Evolutionary conservation across 1,140 invertebrate genomes (phyloP), one percentile per base, ranked within the genome.

Genomic region (Prorops nasuta): DNA sequence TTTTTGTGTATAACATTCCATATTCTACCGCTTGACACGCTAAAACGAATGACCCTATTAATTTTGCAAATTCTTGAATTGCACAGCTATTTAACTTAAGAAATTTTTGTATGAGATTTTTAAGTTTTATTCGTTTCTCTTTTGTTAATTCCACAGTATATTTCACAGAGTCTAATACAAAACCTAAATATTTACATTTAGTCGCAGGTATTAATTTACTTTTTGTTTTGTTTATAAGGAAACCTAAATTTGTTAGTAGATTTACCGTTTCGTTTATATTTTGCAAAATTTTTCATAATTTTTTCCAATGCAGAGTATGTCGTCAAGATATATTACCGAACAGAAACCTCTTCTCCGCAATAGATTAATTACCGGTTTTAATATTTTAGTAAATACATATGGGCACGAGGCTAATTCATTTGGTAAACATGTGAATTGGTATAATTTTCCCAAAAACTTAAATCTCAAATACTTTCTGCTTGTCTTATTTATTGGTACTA

Each of bases 291-390:
- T 14, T 8, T 12, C 28, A 18, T 16, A 14, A 21, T 34, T 22
- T 19, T 19, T 34, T 34, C 28, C 42, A 34, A 44, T 12, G 36
- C 19, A 34, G 2, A 44, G 18, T 10, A 51, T 18, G 40, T 51
- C 49, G 21, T 51, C 49, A 10, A 51, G 36, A 35, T 51, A 51
- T 31, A 52, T 41, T 12, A 46, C 36, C 4, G 39, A 41, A 2
- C 12, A 12, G 17, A 42, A 22, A 36, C 47, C 39, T 24, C 32
- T 19, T 22, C 1, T 1, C 14, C 47, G 31, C 10, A 49, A 36
- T 10, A 10, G 4, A 10, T 4, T 28, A 10, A 4, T 6, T 35
- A 35, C 34, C 34, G 34, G 34, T 15, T 14, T 35, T n/a, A 35
- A 8, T 7, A 35, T 35, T 14, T 35, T 15, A 9, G 34, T 35